phyloP scores from a whole-genome alignment of 1,140 invertebrate genomes.

The Achroia grisella region DNA sequence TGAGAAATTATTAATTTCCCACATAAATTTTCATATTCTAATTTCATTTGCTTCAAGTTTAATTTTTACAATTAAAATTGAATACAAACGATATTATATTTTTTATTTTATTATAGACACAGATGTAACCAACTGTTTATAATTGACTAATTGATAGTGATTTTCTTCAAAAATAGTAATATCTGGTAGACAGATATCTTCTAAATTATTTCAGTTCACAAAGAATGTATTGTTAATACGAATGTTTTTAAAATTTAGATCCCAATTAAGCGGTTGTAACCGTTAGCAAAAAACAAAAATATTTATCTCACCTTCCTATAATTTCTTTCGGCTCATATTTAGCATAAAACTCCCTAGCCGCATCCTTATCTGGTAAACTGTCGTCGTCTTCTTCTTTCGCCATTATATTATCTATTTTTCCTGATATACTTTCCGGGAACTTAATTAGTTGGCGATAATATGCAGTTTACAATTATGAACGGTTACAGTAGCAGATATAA shows the following conservation, averaged over 20 bases:
- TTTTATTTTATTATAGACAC: too few relatives aligned
- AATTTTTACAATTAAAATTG: too few relatives aligned
- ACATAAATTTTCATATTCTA: too few relatives aligned
- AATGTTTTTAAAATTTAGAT: too few relatives aligned
- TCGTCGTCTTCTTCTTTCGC: constrained; percentile 88
- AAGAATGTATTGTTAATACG: too few relatives aligned
- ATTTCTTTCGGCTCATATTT: constrained; percentile 99
- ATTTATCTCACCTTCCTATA: constrained; percentile 87
- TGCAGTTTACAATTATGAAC: constrained; percentile 57
- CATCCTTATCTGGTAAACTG: constrained; percentile 89
- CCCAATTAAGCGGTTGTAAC: constrained; percentile 2
- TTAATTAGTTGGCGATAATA: constrained; percentile 29
- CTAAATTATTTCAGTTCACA: too few relatives aligned
- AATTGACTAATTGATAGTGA: too few relatives aligned
- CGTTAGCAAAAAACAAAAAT: constrained; percentile 6
- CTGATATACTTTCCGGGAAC: constrained; percentile 32
- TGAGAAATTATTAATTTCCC: too few relatives aligned
- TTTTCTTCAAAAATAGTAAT: too few relatives aligned
- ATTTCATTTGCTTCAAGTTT: too few relatives aligned
- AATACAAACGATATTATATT: too few relatives aligned
- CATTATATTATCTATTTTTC: constrained; percentile 71
- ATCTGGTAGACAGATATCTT: not conserved
- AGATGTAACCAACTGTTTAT: too few relatives aligned
- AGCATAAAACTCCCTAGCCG: constrained; percentile 95
- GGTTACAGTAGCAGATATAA: constrained; percentile 43